Evolutionary conservation across 2,797 vertebrate species (phyloP).

Genomic region (Rhabdophis nuchalis): DNA sequence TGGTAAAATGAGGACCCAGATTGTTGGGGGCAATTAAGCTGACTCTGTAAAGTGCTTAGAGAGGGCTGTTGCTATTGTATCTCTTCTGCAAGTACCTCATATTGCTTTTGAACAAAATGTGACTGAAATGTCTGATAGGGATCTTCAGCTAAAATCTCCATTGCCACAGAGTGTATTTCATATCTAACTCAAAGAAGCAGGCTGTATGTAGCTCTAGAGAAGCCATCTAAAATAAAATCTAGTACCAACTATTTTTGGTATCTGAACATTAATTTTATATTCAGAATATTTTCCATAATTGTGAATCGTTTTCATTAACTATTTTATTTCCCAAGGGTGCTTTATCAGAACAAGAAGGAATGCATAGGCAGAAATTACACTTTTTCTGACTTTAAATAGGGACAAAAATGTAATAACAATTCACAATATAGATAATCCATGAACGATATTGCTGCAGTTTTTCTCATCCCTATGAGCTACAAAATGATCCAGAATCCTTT

Average conservation of each 20-base stretch:
- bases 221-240: neutral
- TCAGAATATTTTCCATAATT: neutral
- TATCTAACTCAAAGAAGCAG: neutral
- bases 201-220: neutral
- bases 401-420: neutral
- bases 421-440: neutral
- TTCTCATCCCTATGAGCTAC: neutral
- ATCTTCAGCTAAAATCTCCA: neutral
- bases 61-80: too few relatives aligned
- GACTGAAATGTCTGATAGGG: neutral
- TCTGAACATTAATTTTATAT: neutral
- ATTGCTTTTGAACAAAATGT: neutral
- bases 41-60: neutral
- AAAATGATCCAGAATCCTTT: neutral
- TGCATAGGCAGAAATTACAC: neutral
- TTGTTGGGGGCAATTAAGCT: neutral
- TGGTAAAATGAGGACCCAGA: neutral
- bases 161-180: neutral
- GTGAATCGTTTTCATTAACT: neutral
- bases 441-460: neutral
- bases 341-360: neutral
- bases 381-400: neutral
- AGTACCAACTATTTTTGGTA: neutral
- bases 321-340: neutral
- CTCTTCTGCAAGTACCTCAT: neutral